phyloP scores from a whole-genome alignment of 1,140 invertebrate species.

The Lepidurus apus region DNA sequence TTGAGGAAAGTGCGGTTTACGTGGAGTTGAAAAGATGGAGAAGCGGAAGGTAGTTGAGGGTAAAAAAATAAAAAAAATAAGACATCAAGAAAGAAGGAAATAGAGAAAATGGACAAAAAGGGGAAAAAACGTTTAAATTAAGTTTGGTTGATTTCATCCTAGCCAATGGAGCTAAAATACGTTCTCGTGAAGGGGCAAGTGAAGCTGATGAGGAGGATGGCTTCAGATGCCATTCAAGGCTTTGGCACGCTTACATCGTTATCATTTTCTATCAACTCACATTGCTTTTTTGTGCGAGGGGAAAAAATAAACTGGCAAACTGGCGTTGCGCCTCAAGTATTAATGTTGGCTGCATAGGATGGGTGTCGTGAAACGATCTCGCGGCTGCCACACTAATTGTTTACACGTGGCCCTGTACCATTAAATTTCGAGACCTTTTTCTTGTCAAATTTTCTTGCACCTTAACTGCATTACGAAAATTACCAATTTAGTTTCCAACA shows the following conservation, averaged over 20 bases:
- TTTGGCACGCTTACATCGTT: constrained; percentile 21
- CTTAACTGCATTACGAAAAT: not conserved
- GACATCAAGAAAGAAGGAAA: not conserved
- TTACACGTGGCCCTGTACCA: too few species aligned
- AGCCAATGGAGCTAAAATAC: not conserved
- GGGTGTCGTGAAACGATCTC: too few species aligned
- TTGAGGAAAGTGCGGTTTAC: too few species aligned
- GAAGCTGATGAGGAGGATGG: constrained; percentile 14
- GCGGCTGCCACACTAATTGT: too few species aligned
- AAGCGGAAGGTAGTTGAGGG: not conserved
- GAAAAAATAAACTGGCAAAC: not conserved
- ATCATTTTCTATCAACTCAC: constrained; percentile 17
- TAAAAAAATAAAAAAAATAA: not conserved
- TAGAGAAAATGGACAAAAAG: not conserved
- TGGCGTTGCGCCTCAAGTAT: too few species aligned
- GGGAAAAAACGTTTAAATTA: not conserved
- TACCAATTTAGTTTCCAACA: constrained; percentile 16
- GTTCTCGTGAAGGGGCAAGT: not conserved
- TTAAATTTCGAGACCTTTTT: too few species aligned
- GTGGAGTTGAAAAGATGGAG: too few species aligned
- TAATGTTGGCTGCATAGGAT: too few species aligned
- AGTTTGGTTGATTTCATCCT: not conserved
- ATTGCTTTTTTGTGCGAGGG: not conserved
- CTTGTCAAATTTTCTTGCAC: not conserved
- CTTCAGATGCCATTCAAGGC: not conserved